Conservation (phyloP, 2,888 invertebrate genomes). For the Spatulosminthurus flaviceps region DNA sequence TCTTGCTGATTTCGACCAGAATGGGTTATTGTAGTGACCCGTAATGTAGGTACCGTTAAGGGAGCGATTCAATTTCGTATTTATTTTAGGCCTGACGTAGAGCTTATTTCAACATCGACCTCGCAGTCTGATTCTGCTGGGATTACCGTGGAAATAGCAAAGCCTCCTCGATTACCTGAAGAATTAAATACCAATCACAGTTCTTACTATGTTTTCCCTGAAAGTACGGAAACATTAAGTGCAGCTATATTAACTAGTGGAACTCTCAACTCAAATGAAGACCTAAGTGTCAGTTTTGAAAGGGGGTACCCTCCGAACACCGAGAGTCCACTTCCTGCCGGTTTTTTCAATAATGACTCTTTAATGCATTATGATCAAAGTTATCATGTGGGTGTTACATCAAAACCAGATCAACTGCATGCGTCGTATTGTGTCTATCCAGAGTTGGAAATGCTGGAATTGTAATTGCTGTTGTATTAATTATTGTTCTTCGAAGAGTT, state of each 20-base stretch:
- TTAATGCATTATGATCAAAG: not conserved
- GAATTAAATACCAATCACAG: not conserved
- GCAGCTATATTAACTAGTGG: not conserved
- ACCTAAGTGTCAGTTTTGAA: not conserved
- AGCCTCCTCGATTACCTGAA: conserved; percentile 14
- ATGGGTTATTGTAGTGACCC: no score
- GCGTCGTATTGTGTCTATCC: not conserved
- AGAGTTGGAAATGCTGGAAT: conserved; percentile 22
- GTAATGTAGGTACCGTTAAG: no score
- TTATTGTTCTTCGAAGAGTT: not conserved
- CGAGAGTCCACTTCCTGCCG: not conserved
- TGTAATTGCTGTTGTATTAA: conserved; percentile 18
- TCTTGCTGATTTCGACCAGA: no score
- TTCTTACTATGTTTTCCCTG: not conserved
- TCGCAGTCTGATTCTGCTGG: not conserved
- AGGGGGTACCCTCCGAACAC: not conserved
- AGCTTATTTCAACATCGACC: conserved; percentile 1
- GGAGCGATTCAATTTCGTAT: no score
- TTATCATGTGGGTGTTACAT: not conserved
- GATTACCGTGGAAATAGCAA: conserved; percentile 15
- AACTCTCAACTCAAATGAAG: not conserved
- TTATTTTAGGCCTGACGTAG: conserved; percentile 22
- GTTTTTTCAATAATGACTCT: not conserved
- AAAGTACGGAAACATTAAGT: not conserved
- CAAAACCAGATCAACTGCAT: conserved; percentile 16